Conservation (phyloP, 2,888 invertebrate species). For the Digitonthophagus gazella region DNA sequence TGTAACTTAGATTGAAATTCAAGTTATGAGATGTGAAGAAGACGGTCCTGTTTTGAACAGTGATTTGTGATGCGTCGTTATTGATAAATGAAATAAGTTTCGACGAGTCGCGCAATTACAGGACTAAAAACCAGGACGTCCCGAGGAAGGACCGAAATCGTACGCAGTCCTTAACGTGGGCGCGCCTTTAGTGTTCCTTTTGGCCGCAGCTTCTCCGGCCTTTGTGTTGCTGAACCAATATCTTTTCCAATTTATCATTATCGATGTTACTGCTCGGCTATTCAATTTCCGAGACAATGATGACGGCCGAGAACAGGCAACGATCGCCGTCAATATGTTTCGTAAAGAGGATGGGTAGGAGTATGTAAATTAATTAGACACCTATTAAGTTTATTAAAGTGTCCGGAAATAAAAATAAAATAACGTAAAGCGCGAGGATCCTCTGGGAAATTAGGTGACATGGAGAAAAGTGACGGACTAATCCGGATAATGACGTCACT, state of each 20-base stretch:
- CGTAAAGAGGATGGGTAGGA: no score
- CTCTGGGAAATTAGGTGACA: background rate
- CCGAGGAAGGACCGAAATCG: conserved; percentile 11
- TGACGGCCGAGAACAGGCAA: background rate
- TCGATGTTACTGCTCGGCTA: conserved; percentile 6
- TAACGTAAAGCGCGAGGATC: no score
- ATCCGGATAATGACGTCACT: conserved; percentile 20
- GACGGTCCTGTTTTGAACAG: background rate
- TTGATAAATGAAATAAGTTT: conserved; percentile 25
- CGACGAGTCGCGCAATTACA: conserved; percentile 24
- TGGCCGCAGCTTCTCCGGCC: background rate
- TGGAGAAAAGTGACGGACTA: background rate
- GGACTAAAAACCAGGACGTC: conserved; percentile 9
- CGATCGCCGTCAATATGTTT: background rate
- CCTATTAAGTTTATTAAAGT: no score
- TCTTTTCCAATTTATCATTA: conserved; percentile 26
- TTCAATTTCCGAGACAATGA: conserved; percentile 15
- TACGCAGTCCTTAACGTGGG: conserved; percentile 10
- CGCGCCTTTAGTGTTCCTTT: conserved; percentile 1
- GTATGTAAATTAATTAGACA: no score
- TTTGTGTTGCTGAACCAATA: conserved; percentile 24
- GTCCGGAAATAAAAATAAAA: no score
- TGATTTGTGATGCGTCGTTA: conserved; percentile 17
- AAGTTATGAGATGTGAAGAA: no score
- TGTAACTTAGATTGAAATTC: no score